Evolutionary conservation across 2,113 vertebrate genomes (phyloP).

Genomic region (Dicentrarchus labrax): DNA sequence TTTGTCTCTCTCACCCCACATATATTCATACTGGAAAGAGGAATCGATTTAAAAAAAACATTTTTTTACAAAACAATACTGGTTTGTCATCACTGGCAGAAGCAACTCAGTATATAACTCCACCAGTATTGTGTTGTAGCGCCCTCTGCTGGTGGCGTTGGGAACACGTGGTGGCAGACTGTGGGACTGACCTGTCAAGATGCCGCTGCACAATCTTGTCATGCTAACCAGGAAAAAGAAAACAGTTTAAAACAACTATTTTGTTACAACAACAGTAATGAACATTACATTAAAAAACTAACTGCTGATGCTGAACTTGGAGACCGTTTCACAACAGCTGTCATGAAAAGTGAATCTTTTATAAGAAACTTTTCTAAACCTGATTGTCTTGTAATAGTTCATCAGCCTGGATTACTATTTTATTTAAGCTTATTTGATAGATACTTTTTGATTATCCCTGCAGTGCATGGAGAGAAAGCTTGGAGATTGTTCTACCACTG

Average conservation of each 20-base stretch:
- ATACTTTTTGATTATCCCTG: too few species aligned
- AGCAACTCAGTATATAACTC: too few species aligned
- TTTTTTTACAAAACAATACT: not conserved
- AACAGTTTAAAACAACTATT: not conserved
- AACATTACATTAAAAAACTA: not conserved
- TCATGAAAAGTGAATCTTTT: not conserved
- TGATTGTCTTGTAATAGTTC: not conserved
- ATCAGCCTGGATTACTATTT: not conserved
- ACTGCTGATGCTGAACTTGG: not conserved
- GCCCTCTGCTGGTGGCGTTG: constrained; percentile 32
- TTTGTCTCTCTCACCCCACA: not conserved
- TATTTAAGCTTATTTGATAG: not conserved
- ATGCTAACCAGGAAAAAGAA: not conserved
- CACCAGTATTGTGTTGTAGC: constrained; percentile 16
- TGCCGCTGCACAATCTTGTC: too few species aligned
- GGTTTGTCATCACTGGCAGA: not conserved
- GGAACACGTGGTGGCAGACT: not conserved
- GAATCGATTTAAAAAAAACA: not conserved
- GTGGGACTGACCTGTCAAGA: fast-evolving
- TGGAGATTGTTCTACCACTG: not conserved
- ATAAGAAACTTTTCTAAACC: not conserved
- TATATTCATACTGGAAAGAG: not conserved
- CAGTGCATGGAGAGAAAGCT: not conserved
- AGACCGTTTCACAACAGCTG: not conserved
- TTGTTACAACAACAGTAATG: not conserved